Percentiles rank a stretch among this genome's conserved stretches.
These are phyloP conservation scores for Rhinatrema bivittatum DNA, from an alignment of 2,797 vertebrate genomes.

Conservation along the genomic window DNA sequence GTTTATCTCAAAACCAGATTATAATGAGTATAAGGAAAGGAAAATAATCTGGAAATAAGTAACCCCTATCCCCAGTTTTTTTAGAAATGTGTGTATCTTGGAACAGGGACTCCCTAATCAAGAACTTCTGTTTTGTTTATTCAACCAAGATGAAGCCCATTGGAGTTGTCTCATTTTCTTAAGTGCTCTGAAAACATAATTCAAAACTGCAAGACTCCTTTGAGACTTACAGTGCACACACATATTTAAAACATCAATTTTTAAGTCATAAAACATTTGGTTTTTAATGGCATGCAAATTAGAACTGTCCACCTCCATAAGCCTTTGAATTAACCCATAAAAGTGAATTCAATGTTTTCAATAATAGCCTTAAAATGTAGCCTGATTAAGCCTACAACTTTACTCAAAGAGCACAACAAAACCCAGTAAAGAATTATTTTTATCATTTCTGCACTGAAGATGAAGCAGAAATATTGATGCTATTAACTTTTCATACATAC, in stretches of 20 bases:
- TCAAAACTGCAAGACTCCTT: conserved; percentile 25
- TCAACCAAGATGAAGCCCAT: conserved; percentile 36
- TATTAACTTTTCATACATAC: no score
- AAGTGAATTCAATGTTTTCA: conserved; percentile 2
- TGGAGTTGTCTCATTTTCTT: conserved; percentile 42
- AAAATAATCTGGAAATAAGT: conserved; percentile 55
- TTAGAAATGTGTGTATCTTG: conserved; percentile 56
- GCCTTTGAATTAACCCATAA: conserved; percentile 32
- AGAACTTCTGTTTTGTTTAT: conserved; percentile 42
- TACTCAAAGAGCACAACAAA: conserved; percentile 5
- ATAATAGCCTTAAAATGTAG: conserved; percentile 13
- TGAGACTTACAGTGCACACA: conserved; percentile 30
- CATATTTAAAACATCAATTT: conserved; percentile 31
- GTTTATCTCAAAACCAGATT: conserved; percentile 34
- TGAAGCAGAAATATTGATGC: no score
- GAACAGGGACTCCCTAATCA: conserved; percentile 43
- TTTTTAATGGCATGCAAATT: conserved; percentile 21
- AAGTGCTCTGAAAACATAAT: conserved; percentile 29
- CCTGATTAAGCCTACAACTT: conserved; percentile 7
- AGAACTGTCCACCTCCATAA: conserved; percentile 24
- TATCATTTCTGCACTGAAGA: no score
- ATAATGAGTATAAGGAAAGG: conserved; percentile 41
- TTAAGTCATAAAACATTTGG: conserved; percentile 31
- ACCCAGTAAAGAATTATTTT: no score
- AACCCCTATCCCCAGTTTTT: conserved; percentile 39